Conservation (phyloP, 2,797 vertebrate genomes). For the Ctenosaura bakeri region DNA sequence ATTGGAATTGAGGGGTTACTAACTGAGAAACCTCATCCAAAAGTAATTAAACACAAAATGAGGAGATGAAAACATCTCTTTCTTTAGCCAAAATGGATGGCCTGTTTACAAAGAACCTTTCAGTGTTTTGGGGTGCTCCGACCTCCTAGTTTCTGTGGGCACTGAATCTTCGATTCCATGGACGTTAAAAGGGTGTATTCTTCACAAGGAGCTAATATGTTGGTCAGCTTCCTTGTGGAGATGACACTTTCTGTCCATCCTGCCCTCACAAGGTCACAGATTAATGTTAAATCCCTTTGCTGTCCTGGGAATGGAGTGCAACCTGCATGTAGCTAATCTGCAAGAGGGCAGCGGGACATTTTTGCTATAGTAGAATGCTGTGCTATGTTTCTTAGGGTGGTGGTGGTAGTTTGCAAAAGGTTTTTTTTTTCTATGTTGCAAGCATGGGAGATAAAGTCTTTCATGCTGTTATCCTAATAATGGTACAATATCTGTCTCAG, state of each 20-base stretch:
- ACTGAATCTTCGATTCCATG: too few species aligned
- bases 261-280: not conserved
- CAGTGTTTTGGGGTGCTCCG: not conserved
- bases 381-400: not conserved
- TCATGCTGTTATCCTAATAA: not conserved
- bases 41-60: too few species aligned
- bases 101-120: not conserved
- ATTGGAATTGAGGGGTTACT: too few species aligned
- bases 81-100: not conserved
- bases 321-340: slow-evolving; percentile 1
- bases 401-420: not conserved
- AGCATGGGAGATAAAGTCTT: not conserved
- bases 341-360: not conserved
- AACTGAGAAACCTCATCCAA: too few species aligned
- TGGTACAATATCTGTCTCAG: not conserved
- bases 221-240: not conserved
- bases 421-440: not conserved
- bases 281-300: not conserved
- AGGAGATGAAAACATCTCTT: not conserved
- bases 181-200: not conserved
- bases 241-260: not conserved
- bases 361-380: not conserved
- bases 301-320: not conserved
- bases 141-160: not conserved
- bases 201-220: not conserved